phyloP scores from a whole-genome alignment of 2,888 invertebrate species.

The Eupithecia pulchellata region DNA sequence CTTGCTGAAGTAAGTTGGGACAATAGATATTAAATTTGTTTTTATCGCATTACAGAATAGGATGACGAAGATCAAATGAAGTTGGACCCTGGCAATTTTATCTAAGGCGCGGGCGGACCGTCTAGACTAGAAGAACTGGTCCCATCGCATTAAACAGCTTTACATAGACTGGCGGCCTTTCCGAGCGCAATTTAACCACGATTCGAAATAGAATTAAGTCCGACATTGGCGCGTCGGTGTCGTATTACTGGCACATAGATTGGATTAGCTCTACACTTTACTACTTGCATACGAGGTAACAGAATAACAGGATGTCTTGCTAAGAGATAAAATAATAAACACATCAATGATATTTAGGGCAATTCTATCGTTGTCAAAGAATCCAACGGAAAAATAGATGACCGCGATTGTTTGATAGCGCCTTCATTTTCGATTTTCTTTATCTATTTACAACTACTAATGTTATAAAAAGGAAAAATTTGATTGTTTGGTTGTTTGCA shows the following conservation, averaged over 20 bases:
- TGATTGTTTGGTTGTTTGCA: too few species aligned
- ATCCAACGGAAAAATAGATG: neutral
- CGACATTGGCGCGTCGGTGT: slow-evolving; percentile 18
- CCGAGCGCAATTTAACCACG: slow-evolving; percentile 5
- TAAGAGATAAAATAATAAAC: too few species aligned
- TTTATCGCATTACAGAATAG: neutral
- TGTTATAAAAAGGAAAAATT: too few species aligned
- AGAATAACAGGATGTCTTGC: too few species aligned
- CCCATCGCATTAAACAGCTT: neutral
- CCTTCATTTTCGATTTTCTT: too few species aligned
- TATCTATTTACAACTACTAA: too few species aligned
- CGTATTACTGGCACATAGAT: slow-evolving; percentile 19
- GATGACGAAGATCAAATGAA: neutral
- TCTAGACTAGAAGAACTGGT: neutral
- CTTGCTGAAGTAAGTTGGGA: too few species aligned
- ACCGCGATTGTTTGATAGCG: neutral
- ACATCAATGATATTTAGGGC: too few species aligned
- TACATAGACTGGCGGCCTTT: slow-evolving; percentile 13
- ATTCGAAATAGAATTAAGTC: slow-evolving; percentile 22
- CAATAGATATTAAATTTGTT: neutral
- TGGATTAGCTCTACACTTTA: slow-evolving; percentile 14
- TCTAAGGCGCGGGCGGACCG: neutral
- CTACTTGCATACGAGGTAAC: neutral
- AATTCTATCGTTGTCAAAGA: neutral
- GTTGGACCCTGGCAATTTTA: neutral